Evolutionary conservation across 2,797 vertebrate species (phyloP), one percentile per base, ranked within the genome.

Genomic region (Streptopelia turtur): DNA sequence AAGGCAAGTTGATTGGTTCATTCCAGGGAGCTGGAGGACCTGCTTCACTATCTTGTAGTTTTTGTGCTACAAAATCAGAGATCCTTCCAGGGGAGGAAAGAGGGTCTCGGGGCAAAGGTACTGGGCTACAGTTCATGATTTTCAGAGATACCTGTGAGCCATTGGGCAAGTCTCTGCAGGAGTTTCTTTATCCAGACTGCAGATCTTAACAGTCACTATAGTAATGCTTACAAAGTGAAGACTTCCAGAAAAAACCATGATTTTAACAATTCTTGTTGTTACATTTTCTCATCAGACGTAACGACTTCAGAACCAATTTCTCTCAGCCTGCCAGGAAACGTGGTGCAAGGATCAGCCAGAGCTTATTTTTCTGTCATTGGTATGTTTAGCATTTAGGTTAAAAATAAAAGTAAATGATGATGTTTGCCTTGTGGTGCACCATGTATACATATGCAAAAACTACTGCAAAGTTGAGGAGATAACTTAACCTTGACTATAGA

Each of bases 361-460:
- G 97, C 96, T 76, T 96, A 90, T 76, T 91, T 98, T 94, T 97
- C 96, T 60, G 84, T 97, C n/a, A 37, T 97, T 9, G 98, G 98
- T 98, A 95, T 97, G 97, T 92, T 83, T 75, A 70, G 39, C 55
- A 65, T 47, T 22, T 76, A 21, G 28, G 74, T 49, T 87, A 76
- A 53, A 53, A 56, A 0, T 11, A 57, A 87, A 89, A 78, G 22
- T 37, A 49, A 72, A 68, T 25, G 25, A 6, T 3, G 25, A 6
- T 3, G 3, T 56, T 75, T 49, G 33, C 69, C 27, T 82, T 89
- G 22, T 41, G 45, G 30, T 75, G 16, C 15, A n/a, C 33, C 28
- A 12, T 10, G 13, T 50, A 60, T 61, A 55, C 10, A 10, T 7
- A 18, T 22, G 47, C 22, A 89, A 87, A 85, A 65, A 9, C 3